Base-by-base conservation (phyloP, 1,140 invertebrate species). In the Bombus waltoni region DNA sequence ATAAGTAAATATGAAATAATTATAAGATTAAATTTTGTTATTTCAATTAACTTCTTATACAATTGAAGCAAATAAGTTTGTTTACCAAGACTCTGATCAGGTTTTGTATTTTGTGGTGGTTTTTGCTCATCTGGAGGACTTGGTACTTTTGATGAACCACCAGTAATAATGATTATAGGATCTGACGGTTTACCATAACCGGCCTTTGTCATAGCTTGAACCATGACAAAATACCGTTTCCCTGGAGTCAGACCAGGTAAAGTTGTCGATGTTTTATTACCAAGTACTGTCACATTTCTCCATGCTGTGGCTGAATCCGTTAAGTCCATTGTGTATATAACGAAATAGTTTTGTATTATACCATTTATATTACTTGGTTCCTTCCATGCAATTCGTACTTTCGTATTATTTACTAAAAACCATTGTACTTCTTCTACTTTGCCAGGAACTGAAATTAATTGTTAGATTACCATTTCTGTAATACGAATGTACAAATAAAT, bases 141-240 rank as follows among this genome's bases (percentile, higher is more conserved):
- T 22, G 92, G 87, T 57, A 88, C 82, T 86, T 94, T 94, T 1
- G 90, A 89, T 3, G 85, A 28, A 83, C 92, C 92, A 35, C 93
- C 92, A 25, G 93, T 94, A 73, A 91, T 92, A 42, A 95, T 92
- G 65, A 93, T 87, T 73, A 95, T 93, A 40, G 94, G 94, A 79
- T 95, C 91, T 9, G 95, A 95, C 0, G 93, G 92, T 85, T 94
- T 95, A 15, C 96, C 96, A 76, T 94, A 93, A 28, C 96, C 96
- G 47, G 95, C 95, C 85, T 94, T 94, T 18, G 96, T 96, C 6
- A 93, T 94, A 35, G 96, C 96, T 85, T 95, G 94, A 42, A 97
- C 94, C 86, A 95, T 93, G 59, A 97, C 94, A 68, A 95, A 96
- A 85, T 97, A 97, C 38, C 93, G 90, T 72, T 94, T 94, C 35